phyloP scores from a whole-genome alignment of 2,888 invertebrate species.

The Heliconius ethilla region DNA sequence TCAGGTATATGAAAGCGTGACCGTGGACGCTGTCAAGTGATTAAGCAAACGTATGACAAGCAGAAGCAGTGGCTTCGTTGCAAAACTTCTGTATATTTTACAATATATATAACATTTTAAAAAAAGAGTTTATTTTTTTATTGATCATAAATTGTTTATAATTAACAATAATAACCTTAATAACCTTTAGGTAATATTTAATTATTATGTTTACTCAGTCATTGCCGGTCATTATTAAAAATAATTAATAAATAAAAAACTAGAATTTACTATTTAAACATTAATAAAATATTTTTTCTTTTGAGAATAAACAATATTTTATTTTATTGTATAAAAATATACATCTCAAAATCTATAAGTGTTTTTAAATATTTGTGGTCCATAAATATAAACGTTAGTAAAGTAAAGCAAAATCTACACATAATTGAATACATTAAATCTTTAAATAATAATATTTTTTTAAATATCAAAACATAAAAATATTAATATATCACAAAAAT shows the following conservation, averaged over 20 bases:
- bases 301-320: no score
- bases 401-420: no score
- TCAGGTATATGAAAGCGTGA: constrained; percentile 41
- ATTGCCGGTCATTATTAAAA: neutral
- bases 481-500: neutral
- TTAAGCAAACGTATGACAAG: constrained; percentile 39
- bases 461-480: neutral
- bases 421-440: no score
- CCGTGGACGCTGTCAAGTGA: constrained; percentile 36
- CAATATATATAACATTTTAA: neutral
- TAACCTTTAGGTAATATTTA: no score
- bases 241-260: neutral
- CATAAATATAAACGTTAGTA: neutral
- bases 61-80: constrained; percentile 16
- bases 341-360: no score
- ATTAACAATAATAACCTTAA: no score
- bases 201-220: neutral
- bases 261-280: neutral
- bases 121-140: neutral
- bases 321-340: no score
- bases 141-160: no score
- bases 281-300: no score
- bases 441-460: neutral
- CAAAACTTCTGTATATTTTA: constrained; percentile 20
- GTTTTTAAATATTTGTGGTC: neutral